Conservation (phyloP, 2,888 invertebrate species). For the Globia sparganii region DNA sequence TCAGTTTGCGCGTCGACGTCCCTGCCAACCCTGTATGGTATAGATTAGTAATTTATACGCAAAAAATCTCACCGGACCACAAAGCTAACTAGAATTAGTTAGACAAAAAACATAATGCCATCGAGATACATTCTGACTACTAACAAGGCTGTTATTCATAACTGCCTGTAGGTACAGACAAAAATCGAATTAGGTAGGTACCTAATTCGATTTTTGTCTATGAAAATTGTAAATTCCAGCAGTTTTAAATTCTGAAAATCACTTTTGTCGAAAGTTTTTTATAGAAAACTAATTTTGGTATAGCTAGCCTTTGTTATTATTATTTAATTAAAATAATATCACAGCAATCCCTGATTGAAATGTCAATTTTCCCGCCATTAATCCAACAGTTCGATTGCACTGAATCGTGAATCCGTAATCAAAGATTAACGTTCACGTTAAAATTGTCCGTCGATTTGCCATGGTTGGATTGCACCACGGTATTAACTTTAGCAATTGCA, state of each 20-base stretch:
- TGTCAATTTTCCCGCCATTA: background rate
- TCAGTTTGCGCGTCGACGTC: no score
- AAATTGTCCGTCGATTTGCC: conserved; percentile 27
- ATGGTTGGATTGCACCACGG: conserved; percentile 29
- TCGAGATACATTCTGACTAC: background rate
- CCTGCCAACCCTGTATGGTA: no score
- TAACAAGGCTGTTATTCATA: background rate
- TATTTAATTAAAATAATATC: background rate
- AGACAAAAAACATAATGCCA: background rate
- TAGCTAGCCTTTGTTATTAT: background rate
- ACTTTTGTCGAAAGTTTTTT: background rate
- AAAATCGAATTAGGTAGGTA: no score
- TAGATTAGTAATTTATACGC: no score
- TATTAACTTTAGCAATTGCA: conserved; percentile 52
- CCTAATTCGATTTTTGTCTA: background rate
- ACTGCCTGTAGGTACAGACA: background rate
- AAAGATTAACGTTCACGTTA: conserved; percentile 30
- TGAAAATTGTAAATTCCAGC: background rate
- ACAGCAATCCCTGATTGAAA: background rate
- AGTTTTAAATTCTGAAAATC: background rate
- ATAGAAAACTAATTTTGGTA: background rate
- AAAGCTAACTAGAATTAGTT: background rate
- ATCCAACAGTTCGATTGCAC: background rate
- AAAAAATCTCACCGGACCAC: background rate
- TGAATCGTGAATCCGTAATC: conserved; percentile 18